Evolutionary conservation across 2,797 vertebrate genomes (phyloP).

Genomic region (Champsocephalus esox): DNA sequence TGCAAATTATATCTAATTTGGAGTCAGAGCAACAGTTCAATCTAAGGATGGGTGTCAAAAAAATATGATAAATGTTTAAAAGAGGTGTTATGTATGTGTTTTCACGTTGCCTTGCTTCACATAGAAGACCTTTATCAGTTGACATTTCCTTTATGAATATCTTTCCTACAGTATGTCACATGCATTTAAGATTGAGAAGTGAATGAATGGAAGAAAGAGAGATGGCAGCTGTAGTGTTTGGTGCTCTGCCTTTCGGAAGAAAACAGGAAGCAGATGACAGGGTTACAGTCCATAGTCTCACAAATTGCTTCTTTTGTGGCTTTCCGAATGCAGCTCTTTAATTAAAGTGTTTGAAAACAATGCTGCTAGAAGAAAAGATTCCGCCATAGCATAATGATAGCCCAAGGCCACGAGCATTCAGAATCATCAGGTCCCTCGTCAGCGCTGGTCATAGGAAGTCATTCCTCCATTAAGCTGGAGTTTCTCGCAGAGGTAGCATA

Average conservation of each 20-base stretch:
- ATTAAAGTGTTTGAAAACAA: slow-evolving; percentile 64
- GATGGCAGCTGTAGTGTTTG: neutral
- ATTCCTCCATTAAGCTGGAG: slow-evolving; percentile 69
- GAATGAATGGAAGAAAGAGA: neutral
- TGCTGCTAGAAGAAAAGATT: slow-evolving; percentile 45
- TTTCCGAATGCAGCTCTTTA: slow-evolving; percentile 50
- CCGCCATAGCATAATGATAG: slow-evolving; percentile 66
- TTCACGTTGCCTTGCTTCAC: slow-evolving; percentile 14
- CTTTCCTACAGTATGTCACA: neutral
- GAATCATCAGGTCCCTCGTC: slow-evolving; percentile 61
- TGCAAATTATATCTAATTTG: slow-evolving; percentile 58
- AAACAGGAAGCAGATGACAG: slow-evolving; percentile 10
- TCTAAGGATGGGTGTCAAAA: slow-evolving; percentile 17
- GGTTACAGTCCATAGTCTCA: slow-evolving; percentile 24
- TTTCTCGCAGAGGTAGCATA: slow-evolving; percentile 61
- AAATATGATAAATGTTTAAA: slow-evolving; percentile 29
- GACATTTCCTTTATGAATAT: slow-evolving; percentile 30
- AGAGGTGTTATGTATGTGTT: neutral
- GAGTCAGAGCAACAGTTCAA: slow-evolving; percentile 37
- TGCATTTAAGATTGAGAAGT: neutral
- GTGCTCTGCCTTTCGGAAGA: neutral
- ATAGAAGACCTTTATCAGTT: slow-evolving; percentile 13
- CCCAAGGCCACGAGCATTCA: slow-evolving; percentile 59
- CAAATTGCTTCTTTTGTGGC: slow-evolving; percentile 23
- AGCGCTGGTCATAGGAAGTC: slow-evolving; percentile 64